A percentile compares a stretch with the other conserved stretches of the same genome.
Conservation (phyloP, 2,113 vertebrate genomes). For the Parus major region DNA sequence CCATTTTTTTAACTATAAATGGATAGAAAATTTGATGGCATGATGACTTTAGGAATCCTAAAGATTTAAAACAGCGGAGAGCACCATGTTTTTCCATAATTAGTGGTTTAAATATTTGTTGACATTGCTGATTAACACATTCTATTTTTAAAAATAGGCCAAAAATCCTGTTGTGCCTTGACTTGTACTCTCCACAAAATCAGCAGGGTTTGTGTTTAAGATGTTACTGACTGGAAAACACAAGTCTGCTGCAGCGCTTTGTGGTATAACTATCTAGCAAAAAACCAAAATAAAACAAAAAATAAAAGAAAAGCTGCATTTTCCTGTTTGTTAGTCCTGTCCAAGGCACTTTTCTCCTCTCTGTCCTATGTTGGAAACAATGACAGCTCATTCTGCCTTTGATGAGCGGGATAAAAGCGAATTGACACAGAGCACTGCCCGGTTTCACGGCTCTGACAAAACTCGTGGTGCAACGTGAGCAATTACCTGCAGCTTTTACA, state of each 20-base stretch:
- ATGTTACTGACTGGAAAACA: neutral
- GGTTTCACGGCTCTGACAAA: neutral
- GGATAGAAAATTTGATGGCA: neutral
- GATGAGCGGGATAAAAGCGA: constrained; percentile 34
- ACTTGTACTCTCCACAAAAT: neutral
- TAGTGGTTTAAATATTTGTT: neutral
- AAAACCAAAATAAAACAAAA: neutral
- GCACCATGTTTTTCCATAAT: neutral
- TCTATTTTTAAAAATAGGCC: neutral
- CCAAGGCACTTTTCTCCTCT: neutral
- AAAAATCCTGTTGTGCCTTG: neutral
- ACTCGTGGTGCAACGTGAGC: neutral
- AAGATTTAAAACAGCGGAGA: neutral
- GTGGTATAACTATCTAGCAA: neutral
- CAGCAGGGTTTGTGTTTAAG: neutral
- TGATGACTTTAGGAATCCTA: neutral
- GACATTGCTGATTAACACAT: rapidly evolving
- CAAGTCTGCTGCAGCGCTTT: rapidly evolving
- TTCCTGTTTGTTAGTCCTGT: neutral
- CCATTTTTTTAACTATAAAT: neutral
- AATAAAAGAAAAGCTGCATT: neutral
- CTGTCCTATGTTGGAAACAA: neutral
- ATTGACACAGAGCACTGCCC: neutral
- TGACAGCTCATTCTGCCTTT: constrained; percentile 7
- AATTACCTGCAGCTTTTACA: neutral